Conservation (phyloP, 1,140 invertebrate genomes). For the Brachionus sp. region DNA sequence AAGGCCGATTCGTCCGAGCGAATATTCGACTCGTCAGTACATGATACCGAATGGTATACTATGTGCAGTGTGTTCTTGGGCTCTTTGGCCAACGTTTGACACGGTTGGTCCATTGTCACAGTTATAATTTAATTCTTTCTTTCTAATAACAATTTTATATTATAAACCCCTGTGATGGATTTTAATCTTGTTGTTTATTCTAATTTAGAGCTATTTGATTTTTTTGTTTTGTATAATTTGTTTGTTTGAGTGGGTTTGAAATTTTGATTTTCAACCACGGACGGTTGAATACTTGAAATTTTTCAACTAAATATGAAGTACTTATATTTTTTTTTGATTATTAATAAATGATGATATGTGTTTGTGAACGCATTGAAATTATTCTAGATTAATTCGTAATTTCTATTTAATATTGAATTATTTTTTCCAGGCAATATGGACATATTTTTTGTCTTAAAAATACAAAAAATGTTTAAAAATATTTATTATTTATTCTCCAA, state of each 20-base stretch:
- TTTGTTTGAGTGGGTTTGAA: background rate
- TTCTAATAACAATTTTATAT: background rate
- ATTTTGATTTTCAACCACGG: background rate
- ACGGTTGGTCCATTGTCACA: background rate
- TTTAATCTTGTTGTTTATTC: too few relatives aligned
- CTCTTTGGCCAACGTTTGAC: slow-evolving; percentile 10
- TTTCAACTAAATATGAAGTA: background rate
- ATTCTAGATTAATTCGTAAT: background rate
- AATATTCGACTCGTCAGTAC: background rate
- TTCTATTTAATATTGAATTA: background rate
- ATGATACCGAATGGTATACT: background rate
- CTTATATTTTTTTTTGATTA: background rate
- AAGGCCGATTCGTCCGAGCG: background rate
- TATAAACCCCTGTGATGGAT: background rate
- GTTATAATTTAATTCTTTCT: too few relatives aligned
- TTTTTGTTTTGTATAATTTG: too few relatives aligned
- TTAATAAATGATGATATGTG: background rate
- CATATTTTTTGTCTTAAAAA: background rate
- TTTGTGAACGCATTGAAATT: background rate
- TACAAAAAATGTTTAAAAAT: too few relatives aligned
- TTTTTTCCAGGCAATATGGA: background rate
- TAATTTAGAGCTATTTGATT: too few relatives aligned
- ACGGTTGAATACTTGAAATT: slow-evolving; percentile 2
- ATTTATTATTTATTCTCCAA: too few relatives aligned
- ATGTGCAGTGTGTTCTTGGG: slow-evolving; percentile 6